phyloP scores from a whole-genome alignment of 1,140 invertebrate genomes.

The Gryllus bimaculatus region DNA sequence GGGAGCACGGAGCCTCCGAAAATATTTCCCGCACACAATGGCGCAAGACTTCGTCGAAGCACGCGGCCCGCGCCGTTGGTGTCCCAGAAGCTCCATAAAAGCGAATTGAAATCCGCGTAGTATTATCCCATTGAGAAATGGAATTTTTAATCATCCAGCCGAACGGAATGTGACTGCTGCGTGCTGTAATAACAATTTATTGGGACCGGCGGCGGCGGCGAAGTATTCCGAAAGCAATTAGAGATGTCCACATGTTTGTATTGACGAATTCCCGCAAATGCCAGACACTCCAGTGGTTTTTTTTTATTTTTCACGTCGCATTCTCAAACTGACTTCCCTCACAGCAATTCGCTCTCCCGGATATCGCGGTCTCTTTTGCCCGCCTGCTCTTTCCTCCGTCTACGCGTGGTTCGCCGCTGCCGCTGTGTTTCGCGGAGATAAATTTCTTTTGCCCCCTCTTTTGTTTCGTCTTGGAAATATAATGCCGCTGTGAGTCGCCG shows the following conservation, averaged over 20 bases:
- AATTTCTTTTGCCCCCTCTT: not conserved
- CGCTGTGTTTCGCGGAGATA: not conserved
- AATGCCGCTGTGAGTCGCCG: no score
- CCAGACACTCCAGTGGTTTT: no score
- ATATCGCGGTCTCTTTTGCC: not conserved
- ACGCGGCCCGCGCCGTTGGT: not conserved
- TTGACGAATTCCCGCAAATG: not conserved
- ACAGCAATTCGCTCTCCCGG: not conserved
- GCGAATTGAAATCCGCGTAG: not conserved
- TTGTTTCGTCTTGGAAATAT: not conserved
- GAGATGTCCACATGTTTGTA: not conserved
- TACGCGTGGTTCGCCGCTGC: no score
- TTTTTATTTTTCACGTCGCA: not conserved
- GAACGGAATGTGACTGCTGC: not conserved
- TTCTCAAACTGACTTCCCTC: not conserved
- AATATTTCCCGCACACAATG: no score
- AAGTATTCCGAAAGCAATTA: not conserved
- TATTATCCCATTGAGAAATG: not conserved
- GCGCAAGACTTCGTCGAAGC: no score
- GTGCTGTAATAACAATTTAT: not conserved
- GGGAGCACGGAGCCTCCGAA: no score
- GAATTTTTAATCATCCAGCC: not conserved
- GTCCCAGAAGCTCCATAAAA: not conserved
- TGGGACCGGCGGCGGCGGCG: no score
- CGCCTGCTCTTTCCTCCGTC: no score